These are phyloP conservation scores for Tetramorium simillimum DNA, from an alignment of 1,140 invertebrate genomes.

Conservation along the genomic window DNA sequence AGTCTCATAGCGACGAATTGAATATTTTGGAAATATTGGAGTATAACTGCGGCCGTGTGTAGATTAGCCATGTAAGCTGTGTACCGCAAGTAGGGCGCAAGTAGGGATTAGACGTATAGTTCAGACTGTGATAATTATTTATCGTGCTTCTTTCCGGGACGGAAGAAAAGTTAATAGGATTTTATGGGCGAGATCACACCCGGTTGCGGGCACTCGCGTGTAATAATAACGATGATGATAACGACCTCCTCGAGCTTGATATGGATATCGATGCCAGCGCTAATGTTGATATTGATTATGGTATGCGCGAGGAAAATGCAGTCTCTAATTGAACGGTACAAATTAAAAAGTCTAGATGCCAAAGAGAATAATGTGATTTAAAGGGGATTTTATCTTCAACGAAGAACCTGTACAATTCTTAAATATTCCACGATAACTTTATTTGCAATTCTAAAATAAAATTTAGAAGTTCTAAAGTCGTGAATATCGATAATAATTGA, in stretches of 20 bases:
- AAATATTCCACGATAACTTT: not conserved
- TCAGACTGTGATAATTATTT: slow-evolving; percentile 84
- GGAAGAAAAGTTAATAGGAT: slow-evolving; percentile 33
- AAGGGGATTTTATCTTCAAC: not conserved
- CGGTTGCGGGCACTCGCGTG: slow-evolving; percentile 1
- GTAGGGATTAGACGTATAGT: slow-evolving; percentile 78
- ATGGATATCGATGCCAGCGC: slow-evolving; percentile 26
- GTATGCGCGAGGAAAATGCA: slow-evolving; percentile 36
- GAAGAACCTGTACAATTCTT: not conserved
- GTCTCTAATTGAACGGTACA: slow-evolving; percentile 4
- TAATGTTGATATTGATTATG: slow-evolving; percentile 22
- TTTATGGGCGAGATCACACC: slow-evolving; percentile 6
- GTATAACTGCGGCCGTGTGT: slow-evolving; percentile 53
- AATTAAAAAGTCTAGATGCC: slow-evolving; percentile 44
- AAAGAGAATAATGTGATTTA: not conserved
- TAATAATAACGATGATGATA: slow-evolving; percentile 39
- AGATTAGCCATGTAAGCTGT: slow-evolving; percentile 58
- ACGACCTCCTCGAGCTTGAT: slow-evolving; percentile 46
- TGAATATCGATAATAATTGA: not conserved
- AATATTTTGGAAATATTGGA: slow-evolving; percentile 62
- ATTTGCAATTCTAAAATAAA: not conserved
- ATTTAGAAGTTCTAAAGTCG: not conserved
- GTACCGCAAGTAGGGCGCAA: slow-evolving; percentile 44
- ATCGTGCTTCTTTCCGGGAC: slow-evolving; percentile 73
- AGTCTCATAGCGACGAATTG: slow-evolving; percentile 56